Base-by-base conservation (phyloP, 2,797 vertebrate species). In the Lophotriccus pileatus region DNA sequence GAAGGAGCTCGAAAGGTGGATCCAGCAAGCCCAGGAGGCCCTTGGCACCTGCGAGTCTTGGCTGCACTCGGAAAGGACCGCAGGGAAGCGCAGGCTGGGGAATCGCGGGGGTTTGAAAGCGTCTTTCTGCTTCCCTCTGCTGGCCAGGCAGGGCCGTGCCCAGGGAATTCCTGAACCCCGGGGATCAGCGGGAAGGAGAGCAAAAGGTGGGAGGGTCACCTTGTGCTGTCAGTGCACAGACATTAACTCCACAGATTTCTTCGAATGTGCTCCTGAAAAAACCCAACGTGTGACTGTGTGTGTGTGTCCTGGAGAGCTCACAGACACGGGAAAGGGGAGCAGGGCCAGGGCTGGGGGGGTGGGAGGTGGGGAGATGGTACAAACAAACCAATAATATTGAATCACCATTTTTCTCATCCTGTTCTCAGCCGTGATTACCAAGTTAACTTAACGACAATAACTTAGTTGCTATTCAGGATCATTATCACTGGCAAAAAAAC, bases 71-170 rank as follows among this genome's bases (percentile, higher is more conserved):
- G 28, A 41, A 36, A 87, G 83, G 30, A 80, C 14, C 18, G 4
- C 2, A 7, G 34, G 27, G 4, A 27, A 22, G 60, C 4, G 30
- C 59, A 8, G 47, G 43, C 44, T 22, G 79, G 56, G 52, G 41
- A 20, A 46, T 4, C 19, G 4, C 17, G 0, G 10, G 1, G n/a
- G 20, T 4, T 36, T 19, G 16, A 66, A 12, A 69, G 13, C 10
- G 84, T 77, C 84, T 78, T 68, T 84, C 69, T 97, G 90, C 94
- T 91, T 79, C 96, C 97, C 92, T 91, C 97, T 97, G 85, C 90
- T 70, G 97, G 96, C 9, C 59, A 28, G 11, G n/a, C 5, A 37
- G 24, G 43, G 60, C 46, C 2, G 44, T 20, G 36, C 36, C 68
- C 5, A 9, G 1, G 37, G 3, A 3, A 44, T 7, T 34, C 66